Percentiles rank a stretch among this genome's conserved stretches.
phyloP scores from a whole-genome alignment of 2,113 vertebrate genomes.

The Catharus bicknelli region DNA sequence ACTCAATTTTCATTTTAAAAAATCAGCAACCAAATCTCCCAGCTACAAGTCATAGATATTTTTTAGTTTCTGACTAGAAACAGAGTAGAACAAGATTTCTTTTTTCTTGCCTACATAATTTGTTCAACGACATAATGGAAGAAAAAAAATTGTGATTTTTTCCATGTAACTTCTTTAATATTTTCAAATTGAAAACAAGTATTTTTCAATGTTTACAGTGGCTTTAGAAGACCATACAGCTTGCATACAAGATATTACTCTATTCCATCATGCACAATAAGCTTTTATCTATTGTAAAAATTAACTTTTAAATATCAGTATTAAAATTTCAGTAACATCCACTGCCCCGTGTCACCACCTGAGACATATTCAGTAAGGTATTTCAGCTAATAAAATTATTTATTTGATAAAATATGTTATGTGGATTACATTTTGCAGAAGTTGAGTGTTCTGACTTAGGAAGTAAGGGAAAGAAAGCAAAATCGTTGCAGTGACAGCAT shows the following conservation, averaged over 20 bases:
- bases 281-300: not conserved
- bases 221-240: not conserved
- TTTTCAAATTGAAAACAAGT: not conserved
- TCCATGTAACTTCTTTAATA: not conserved
- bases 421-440: not conserved
- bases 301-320: not conserved
- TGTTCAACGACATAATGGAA: not conserved
- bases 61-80: not conserved
- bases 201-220: not conserved
- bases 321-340: not conserved
- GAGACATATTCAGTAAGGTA: not conserved
- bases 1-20: not conserved
- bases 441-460: not conserved
- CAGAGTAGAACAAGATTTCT: not conserved
- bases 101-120: not conserved
- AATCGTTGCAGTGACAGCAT: not conserved
- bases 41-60: not conserved
- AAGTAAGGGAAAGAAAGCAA: not conserved
- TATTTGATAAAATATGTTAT: not conserved
- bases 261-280: not conserved
- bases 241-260: not conserved
- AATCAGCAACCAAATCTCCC: not conserved
- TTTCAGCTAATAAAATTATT: not conserved
- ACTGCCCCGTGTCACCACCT: not conserved
- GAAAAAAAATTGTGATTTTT: not conserved